Percentiles rank a stretch among this genome's conserved stretches.
Evolutionary conservation across 1,140 invertebrate species (phyloP).

Genomic region (Mya arenaria): DNA sequence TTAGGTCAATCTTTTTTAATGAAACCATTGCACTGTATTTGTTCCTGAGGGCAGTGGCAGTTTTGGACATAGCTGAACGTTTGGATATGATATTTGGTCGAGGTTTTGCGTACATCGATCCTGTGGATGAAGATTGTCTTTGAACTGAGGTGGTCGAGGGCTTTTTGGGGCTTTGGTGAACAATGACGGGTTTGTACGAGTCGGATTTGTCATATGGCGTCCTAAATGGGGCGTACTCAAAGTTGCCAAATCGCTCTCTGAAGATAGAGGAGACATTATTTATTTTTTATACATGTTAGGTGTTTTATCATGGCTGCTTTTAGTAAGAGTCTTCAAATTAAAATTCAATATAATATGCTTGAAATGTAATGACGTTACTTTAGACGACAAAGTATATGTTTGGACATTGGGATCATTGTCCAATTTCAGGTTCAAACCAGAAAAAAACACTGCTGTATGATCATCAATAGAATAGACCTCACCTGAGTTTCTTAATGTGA

Average conservation of each 20-base stretch:
- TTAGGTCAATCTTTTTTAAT: constrained; percentile 65
- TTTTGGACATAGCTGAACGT: constrained; percentile 60
- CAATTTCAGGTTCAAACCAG: too few relatives aligned
- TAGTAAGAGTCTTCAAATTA: too few relatives aligned
- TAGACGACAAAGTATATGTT: too few relatives aligned
- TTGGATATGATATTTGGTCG: constrained; percentile 15
- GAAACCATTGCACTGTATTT: constrained; percentile 72
- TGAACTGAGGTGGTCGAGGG: not conserved
- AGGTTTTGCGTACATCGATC: constrained; percentile 9
- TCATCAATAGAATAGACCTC: too few relatives aligned
- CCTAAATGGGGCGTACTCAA: constrained; percentile 89
- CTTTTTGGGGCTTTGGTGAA: not conserved
- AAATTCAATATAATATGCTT: too few relatives aligned
- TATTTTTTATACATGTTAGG: too few relatives aligned
- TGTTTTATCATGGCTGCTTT: too few relatives aligned
- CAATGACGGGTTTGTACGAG: constrained; percentile 60
- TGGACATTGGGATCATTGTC: too few relatives aligned
- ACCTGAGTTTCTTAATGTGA: constrained; percentile 88
- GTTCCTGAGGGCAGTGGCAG: constrained; percentile 69
- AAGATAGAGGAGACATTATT: too few relatives aligned
- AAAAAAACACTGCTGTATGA: too few relatives aligned
- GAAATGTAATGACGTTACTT: too few relatives aligned
- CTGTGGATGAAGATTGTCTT: not conserved
- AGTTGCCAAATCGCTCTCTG: constrained; percentile 87
- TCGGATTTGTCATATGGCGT: constrained; percentile 83